Conservation (phyloP, 2,888 invertebrate species). For the Agonopterix arenella region DNA sequence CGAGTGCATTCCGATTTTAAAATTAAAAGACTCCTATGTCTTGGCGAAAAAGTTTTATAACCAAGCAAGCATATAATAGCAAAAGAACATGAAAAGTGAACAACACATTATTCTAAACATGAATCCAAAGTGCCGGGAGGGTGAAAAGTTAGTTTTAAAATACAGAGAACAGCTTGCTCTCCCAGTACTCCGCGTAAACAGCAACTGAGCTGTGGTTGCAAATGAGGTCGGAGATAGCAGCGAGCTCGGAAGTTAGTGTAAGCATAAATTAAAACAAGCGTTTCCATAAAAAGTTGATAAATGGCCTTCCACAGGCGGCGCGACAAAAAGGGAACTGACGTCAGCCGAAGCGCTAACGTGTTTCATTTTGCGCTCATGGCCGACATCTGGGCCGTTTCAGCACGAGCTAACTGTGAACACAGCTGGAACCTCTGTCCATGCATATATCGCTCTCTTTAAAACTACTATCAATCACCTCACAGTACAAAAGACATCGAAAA, state of each 20-base stretch:
- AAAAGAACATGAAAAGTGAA: not conserved
- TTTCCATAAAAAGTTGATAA: slow-evolving; percentile 74
- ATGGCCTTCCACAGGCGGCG: slow-evolving; percentile 63
- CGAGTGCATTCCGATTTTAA: no score
- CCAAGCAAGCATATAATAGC: not conserved
- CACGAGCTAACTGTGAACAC: slow-evolving; percentile 27
- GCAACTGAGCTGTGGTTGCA: slow-evolving; percentile 54
- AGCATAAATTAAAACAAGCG: slow-evolving; percentile 74
- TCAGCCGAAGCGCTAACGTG: slow-evolving; percentile 65
- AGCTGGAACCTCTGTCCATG: slow-evolving; percentile 21
- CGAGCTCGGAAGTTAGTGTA: slow-evolving; percentile 60
- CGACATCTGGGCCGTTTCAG: slow-evolving; percentile 64
- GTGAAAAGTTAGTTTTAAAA: slow-evolving; percentile 34
- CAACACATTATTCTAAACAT: slow-evolving; percentile 13
- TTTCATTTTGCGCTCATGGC: slow-evolving; percentile 64
- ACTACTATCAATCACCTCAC: slow-evolving; percentile 8
- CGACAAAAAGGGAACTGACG: slow-evolving; percentile 65
- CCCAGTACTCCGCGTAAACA: slow-evolving; percentile 38
- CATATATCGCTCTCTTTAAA: slow-evolving; percentile 12
- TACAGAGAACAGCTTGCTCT: slow-evolving; percentile 34
- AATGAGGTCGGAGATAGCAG: slow-evolving; percentile 68
- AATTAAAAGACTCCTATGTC: no score
- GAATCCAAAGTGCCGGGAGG: slow-evolving; percentile 25
- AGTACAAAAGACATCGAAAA: not conserved
- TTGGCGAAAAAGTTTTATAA: no score